A percentile compares a stretch with the other conserved stretches of the same genome.
These are phyloP conservation scores for Orchestia grillus DNA, from an alignment of 1,140 invertebrate species.

Conservation along the genomic window DNA sequence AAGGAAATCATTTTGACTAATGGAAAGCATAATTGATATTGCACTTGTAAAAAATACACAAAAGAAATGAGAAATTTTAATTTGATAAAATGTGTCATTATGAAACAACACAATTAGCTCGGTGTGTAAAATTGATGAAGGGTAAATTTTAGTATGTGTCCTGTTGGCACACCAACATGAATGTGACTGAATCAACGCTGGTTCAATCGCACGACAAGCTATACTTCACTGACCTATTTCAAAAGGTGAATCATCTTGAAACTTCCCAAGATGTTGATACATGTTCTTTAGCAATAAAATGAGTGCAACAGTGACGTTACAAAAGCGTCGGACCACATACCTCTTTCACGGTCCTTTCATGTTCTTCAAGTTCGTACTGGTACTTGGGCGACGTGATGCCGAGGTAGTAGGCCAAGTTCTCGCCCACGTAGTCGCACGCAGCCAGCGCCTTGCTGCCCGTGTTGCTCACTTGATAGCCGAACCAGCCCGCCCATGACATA, in stretches of 20 bases:
- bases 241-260: not conserved
- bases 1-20: too few species aligned
- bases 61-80: too few species aligned
- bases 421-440: constrained; percentile 87
- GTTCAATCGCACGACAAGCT: too few species aligned
- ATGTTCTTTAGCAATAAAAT: not conserved
- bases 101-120: too few species aligned
- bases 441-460: constrained; percentile 78
- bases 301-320: not conserved
- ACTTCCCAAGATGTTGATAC: not conserved
- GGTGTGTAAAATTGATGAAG: too few species aligned
- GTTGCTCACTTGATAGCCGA: constrained; percentile 78
- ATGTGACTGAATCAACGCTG: too few species aligned
- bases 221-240: not conserved
- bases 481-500: constrained; percentile 81
- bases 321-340: constrained; percentile 64
- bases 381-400: constrained; percentile 94
- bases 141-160: too few species aligned
- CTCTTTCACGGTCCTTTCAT: constrained; percentile 75
- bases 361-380: constrained; percentile 88
- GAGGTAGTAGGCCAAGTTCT: constrained; percentile 85
- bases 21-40: too few species aligned
- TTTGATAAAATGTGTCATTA: too few species aligned
- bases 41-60: too few species aligned
- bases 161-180: too few species aligned